A percentile compares a stretch with the other conserved stretches of the same genome.
Conservation (phyloP, 1,140 invertebrate species). For the Idris sp. region DNA sequence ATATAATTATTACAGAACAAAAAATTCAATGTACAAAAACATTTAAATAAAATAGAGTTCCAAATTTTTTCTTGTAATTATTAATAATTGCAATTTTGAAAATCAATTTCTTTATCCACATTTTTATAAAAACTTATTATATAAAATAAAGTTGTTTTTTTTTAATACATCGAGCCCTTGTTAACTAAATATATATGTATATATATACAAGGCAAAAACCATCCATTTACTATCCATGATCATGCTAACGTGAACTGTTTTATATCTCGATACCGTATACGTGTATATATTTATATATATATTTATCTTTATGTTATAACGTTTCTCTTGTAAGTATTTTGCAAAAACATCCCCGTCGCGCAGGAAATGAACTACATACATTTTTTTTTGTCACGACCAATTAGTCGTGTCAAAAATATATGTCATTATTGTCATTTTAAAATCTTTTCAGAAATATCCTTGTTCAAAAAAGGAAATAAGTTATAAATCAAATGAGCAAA, state of each 20-base stretch:
- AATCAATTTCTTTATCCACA: constrained; percentile 25
- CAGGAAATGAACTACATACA: constrained; percentile 41
- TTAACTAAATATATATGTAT: constrained; percentile 54
- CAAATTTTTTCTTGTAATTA: too few relatives aligned
- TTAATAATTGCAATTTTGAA: too few relatives aligned
- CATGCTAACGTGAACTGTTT: background rate
- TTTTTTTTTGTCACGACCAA: constrained; percentile 13
- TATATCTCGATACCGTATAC: constrained; percentile 35
- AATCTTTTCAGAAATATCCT: constrained; percentile 5
- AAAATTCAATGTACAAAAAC: too few relatives aligned
- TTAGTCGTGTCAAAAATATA: constrained; percentile 32
- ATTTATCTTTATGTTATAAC: constrained; percentile 35
- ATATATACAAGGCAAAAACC: constrained; percentile 42
- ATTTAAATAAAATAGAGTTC: too few relatives aligned
- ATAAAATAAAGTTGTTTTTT: constrained; percentile 42
- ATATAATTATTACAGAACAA: too few relatives aligned
- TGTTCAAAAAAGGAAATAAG: constrained; percentile 4
- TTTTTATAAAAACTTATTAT: constrained; percentile 49
- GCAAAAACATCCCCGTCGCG: constrained; percentile 23
- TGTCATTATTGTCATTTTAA: constrained; percentile 38
- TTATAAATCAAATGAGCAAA: constrained; percentile 19
- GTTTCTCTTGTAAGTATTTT: constrained; percentile 26
- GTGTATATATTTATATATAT: constrained; percentile 55
- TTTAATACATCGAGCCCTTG: constrained; percentile 44
- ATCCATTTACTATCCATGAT: constrained; percentile 12